Percentiles rank a stretch among this genome's conserved stretches.
Conservation (phyloP, 2,113 vertebrate genomes). For the Crotalus horridus region DNA sequence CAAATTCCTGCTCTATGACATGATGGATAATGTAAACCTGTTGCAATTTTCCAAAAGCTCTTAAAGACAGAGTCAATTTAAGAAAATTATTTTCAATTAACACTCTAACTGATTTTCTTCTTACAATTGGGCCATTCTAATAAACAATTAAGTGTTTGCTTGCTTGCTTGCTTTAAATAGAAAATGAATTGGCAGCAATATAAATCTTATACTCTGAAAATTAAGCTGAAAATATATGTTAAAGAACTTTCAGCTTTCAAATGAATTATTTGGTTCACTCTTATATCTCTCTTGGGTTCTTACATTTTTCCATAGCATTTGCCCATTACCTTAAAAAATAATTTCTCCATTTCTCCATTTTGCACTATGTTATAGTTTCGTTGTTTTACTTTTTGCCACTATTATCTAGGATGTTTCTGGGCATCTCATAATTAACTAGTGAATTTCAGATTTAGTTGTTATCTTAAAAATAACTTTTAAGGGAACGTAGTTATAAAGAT, state of each 20-base stretch:
- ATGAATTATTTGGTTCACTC: background rate
- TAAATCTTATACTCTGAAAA: background rate
- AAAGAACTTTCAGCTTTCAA: background rate
- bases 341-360: background rate
- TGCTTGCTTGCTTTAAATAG: background rate
- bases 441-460: background rate
- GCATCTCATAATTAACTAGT: background rate
- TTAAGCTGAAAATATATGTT: background rate
- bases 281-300: background rate
- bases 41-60: background rate
- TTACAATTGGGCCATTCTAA: background rate
- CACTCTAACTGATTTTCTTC: background rate
- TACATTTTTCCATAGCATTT: background rate
- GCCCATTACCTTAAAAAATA: background rate
- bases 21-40: background rate
- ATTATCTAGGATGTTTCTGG: background rate
- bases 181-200: background rate
- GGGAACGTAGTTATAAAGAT: background rate
- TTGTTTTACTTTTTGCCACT: background rate
- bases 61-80: background rate
- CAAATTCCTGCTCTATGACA: too few relatives aligned
- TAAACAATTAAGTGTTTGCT: background rate
- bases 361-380: background rate
- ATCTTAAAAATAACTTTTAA: conserved; percentile 3
- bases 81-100: background rate